phyloP scores from a whole-genome alignment of 1,140 invertebrate genomes.

The Zaprionus ghesquierei region DNA sequence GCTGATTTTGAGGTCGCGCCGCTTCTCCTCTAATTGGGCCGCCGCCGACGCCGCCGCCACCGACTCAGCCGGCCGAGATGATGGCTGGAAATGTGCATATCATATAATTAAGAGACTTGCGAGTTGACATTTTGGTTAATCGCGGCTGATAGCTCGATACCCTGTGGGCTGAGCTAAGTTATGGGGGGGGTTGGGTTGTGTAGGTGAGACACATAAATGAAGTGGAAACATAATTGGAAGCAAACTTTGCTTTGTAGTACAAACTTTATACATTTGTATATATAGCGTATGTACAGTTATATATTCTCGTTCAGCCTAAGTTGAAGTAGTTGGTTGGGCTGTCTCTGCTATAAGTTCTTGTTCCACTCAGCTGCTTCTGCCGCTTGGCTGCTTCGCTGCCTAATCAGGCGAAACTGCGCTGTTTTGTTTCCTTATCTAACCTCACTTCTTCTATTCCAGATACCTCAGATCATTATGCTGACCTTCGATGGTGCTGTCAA shows the following conservation, averaged over 20 bases:
- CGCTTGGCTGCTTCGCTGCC: too few species aligned
- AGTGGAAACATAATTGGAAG: too few species aligned
- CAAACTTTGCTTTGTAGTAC: too few species aligned
- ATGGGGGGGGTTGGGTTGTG: neutral
- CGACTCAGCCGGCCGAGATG: conserved; percentile 8
- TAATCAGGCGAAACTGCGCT: too few species aligned
- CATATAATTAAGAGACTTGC: conserved; percentile 40
- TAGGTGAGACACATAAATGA: too few species aligned
- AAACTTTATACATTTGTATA: too few species aligned
- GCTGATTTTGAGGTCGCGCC: conserved; percentile 62
- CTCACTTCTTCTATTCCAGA: conserved; percentile 83
- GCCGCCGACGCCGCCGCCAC: conserved; percentile 25
- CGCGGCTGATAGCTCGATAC: neutral
- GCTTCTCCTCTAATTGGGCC: conserved; percentile 63
- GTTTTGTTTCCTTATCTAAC: neutral
- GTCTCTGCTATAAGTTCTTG: too few species aligned
- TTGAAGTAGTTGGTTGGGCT: too few species aligned
- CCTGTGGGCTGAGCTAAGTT: neutral
- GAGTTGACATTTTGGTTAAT: neutral
- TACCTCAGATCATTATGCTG: conserved; percentile 95
- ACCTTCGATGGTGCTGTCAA: conserved; percentile 97
- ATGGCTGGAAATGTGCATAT: conserved; percentile 21
- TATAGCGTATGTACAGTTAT: too few species aligned
- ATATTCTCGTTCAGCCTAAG: too few species aligned
- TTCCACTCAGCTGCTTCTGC: neutral